These are phyloP conservation scores for Mobula birostris DNA, from an alignment of 2,113 vertebrate species.

Conservation along the genomic window DNA sequence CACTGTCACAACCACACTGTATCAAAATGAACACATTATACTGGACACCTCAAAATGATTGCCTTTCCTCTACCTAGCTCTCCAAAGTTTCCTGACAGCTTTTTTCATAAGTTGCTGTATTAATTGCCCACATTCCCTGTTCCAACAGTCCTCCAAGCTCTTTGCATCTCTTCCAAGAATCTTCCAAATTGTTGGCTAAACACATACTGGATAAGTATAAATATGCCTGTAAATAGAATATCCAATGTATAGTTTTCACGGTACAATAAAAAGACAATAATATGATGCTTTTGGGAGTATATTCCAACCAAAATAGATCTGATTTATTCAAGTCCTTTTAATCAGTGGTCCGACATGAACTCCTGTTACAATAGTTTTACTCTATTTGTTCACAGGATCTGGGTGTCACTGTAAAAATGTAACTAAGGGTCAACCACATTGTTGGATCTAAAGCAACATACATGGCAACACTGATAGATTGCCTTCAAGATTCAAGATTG, in stretches of 20 bases:
- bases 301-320: neutral
- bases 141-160: neutral
- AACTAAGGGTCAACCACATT: too few relatives aligned
- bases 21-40: neutral
- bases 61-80: neutral
- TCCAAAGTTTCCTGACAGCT: neutral
- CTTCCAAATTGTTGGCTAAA: too few relatives aligned
- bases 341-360: neutral
- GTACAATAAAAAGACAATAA: neutral
- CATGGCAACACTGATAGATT: too few relatives aligned
- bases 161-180: neutral
- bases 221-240: neutral
- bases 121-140: neutral
- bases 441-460: too few relatives aligned
- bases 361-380: neutral
- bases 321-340: neutral
- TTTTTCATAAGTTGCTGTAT: neutral
- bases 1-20: neutral
- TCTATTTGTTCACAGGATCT: too few relatives aligned
- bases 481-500: too few relatives aligned
- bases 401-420: too few relatives aligned
- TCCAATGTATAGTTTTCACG: neutral
- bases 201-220: neutral
- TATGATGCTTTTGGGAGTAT: neutral
- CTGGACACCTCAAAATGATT: neutral